phyloP scores from a whole-genome alignment of 2,888 invertebrate genomes.

The Andrena praecox region DNA sequence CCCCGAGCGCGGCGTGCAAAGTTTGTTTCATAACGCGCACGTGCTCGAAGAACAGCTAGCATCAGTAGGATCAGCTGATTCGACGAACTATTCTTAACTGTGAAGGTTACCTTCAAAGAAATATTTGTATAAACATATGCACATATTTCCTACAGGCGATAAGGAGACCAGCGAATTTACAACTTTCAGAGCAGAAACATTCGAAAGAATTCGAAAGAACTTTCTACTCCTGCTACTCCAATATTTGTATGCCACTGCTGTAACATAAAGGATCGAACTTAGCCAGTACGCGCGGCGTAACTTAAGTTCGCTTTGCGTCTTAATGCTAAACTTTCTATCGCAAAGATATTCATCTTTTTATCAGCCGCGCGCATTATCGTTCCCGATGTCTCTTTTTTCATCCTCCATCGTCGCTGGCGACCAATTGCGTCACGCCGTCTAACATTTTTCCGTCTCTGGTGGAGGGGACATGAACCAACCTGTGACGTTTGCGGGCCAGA shows the following conservation, averaged over 20 bases:
- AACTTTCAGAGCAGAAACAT: background rate
- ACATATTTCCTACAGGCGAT: background rate
- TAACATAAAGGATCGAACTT: no score
- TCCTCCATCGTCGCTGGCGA: background rate
- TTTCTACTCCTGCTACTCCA: no score
- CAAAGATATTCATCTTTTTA: background rate
- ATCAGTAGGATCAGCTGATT: slow-evolving; percentile 40
- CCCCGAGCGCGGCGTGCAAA: background rate
- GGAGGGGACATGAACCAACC: slow-evolving; percentile 48
- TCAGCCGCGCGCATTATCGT: background rate
- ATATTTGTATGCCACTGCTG: no score
- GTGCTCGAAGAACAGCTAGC: background rate
- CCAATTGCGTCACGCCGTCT: slow-evolving; percentile 44
- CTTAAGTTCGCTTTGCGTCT: background rate
- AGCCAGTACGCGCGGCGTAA: background rate
- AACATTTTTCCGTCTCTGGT: slow-evolving; percentile 31
- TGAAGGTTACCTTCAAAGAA: slow-evolving; percentile 48
- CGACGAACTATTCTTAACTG: slow-evolving; percentile 29
- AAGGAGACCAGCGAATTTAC: background rate
- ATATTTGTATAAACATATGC: background rate
- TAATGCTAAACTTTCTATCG: background rate
- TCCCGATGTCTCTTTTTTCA: background rate
- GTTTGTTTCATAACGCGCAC: slow-evolving; percentile 7
- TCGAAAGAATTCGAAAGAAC: background rate
- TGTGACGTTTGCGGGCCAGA: slow-evolving; percentile 52